Evolutionary conservation across 2,888 invertebrate genomes (phyloP), one percentile per base, ranked within the genome.

Genomic region (Lathronympha strigana): DNA sequence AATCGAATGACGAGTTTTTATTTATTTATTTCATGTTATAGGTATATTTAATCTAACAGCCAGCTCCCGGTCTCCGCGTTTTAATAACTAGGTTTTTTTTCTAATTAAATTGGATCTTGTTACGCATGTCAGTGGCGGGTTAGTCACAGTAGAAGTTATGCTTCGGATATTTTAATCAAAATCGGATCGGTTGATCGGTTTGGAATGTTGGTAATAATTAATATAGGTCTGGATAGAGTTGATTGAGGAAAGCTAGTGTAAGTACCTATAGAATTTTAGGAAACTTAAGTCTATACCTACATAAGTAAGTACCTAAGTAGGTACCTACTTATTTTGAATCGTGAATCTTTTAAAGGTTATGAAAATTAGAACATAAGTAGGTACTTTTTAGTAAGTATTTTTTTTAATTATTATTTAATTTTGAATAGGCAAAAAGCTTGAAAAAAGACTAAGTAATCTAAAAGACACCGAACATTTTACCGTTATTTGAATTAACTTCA

Each of bases 41-140:
- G n/a, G n/a, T n/a, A 19, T 88, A 87, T 88, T 90, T 90, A 88
- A 90, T 90, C 89, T 87, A 84, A 87, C 89, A 90, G 81, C 85
- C 62, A 63, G 81, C 85, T 85, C 82, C 86, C 81, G 81, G 75
- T 77, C 76, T 82, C 81, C 81, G 79, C 80, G 82, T 84, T 84
- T 82, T 83, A 81, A 83, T 83, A 84, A 84, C 81, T 78, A 81
- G 68, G 76, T 78, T 82, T 79, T 81, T 84, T 82, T 82, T 77
- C 19, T 13, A 36, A 61, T 43, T 60, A 49, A 55, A 57, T 50
- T 71, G 73, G 73, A 75, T 74, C 78, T 79, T 77, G 80, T 79
- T 80, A 80, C 78, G 74, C 75, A 68, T 77, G 77, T 80, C 79
- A 78, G 77, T 76, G 75, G 71, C 69, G 69, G 70, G 81, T 82